Evolutionary conservation across 2,113 vertebrate genomes (phyloP).

Genomic region (Loxodonta africana): DNA sequence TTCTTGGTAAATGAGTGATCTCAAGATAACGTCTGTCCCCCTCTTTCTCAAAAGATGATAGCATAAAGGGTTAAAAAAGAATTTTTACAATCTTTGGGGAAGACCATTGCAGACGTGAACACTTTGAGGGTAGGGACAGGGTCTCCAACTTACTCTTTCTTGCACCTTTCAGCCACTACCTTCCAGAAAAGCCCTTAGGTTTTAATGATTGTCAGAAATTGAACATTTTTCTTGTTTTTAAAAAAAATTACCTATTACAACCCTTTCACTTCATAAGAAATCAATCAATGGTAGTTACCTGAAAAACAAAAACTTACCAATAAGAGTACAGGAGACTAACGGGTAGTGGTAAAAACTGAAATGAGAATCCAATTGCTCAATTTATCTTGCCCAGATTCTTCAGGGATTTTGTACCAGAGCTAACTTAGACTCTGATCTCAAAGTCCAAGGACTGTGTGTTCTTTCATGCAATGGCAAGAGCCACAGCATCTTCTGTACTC

Average conservation of each 20-base stretch:
- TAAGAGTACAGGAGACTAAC: conserved; percentile 22
- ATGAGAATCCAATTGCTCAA: not conserved
- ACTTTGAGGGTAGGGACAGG: not conserved
- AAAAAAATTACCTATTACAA: conserved; percentile 36
- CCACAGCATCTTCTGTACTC: not conserved
- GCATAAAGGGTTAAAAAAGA: not conserved
- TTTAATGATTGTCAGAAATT: conserved; percentile 9
- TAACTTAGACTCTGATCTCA: not conserved
- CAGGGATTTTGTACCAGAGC: not conserved
- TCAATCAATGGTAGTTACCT: not conserved
- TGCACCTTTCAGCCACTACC: conserved; percentile 1
- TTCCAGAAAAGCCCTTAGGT: not conserved
- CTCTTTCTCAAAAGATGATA: not conserved
- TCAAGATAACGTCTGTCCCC: not conserved
- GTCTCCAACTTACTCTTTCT: not conserved
- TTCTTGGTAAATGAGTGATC: conserved; percentile 25
- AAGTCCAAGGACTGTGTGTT: not conserved
- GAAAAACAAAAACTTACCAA: conserved; percentile 3
- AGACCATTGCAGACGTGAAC: not conserved
- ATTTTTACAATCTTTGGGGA: not conserved
- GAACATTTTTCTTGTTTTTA: conserved; percentile 5
- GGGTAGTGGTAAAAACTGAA: conserved; percentile 5
- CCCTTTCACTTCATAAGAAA: not conserved
- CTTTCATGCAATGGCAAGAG: not conserved
- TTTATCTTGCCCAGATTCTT: not conserved